phyloP scores from a whole-genome alignment of 2,888 invertebrate genomes.

The Morpho deidamia region DNA sequence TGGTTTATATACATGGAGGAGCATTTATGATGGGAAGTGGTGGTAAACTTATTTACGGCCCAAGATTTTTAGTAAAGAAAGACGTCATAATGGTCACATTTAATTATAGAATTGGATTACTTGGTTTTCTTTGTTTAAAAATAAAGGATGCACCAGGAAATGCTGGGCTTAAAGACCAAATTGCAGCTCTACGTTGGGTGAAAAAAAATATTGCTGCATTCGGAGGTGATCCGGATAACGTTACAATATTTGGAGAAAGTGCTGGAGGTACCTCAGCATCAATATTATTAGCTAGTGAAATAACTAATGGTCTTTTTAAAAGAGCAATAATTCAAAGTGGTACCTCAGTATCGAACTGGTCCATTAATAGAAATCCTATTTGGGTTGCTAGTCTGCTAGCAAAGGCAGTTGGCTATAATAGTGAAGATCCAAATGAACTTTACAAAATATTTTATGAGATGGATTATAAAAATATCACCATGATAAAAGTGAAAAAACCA shows the following conservation, averaged over 20 bases:
- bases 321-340: conserved; percentile 65
- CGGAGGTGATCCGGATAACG: conserved; percentile 62
- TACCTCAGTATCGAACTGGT: conserved; percentile 55
- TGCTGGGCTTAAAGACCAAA: conserved; percentile 63
- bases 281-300: conserved; percentile 46
- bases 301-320: conserved; percentile 52
- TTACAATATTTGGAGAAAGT: conserved; percentile 68
- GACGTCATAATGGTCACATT: conserved; percentile 62
- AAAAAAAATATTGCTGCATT: conserved; percentile 63
- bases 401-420: conserved; percentile 48
- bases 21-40: conserved; percentile 60
- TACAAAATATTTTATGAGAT: conserved; percentile 49
- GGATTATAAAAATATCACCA: conserved; percentile 41
- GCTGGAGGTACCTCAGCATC: conserved; percentile 58
- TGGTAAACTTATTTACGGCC: conserved; percentile 54
- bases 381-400: conserved; percentile 53
- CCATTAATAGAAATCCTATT: conserved; percentile 54
- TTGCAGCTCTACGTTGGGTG: conserved; percentile 65
- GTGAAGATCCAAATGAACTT: conserved; percentile 51
- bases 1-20: conserved; percentile 67
- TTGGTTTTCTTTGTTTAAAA: conserved; percentile 61
- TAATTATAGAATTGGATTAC: conserved; percentile 60
- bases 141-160: conserved; percentile 67
- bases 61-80: conserved; percentile 55
- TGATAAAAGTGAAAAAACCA: conserved; percentile 42